Evolutionary conservation across 2,113 vertebrate species (phyloP), one percentile per base, ranked within the genome.

Genomic region (Cynoglossus semilaevis): DNA sequence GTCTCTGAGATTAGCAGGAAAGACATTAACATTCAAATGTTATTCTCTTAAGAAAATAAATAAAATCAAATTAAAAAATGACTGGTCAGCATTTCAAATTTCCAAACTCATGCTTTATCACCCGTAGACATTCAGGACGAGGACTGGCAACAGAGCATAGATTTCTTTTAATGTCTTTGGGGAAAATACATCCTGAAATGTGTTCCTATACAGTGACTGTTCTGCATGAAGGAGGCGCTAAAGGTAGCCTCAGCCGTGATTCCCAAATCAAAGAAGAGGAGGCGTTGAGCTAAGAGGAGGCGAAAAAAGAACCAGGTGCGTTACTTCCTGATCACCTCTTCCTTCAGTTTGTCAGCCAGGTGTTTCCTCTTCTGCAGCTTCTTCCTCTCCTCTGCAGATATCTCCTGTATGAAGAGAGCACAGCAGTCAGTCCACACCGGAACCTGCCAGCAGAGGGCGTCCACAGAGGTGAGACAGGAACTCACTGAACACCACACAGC

Each of bases 271-370:
- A 57, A 63, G 54, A 8, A 18, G 17, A 11, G 51, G n/a, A n/a
- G n/a, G n/a, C n/a, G n/a, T n/a, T n/a, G n/a, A n/a, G n/a, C n/a
- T n/a, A n/a, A n/a, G n/a, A n/a, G n/a, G n/a, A n/a, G n/a, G n/a
- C n/a, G n/a, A n/a, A n/a, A n/a, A n/a, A n/a, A n/a, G n/a, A n/a
- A n/a, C n/a, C n/a, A n/a, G n/a, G n/a, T n/a, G n/a, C n/a, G 37
- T 76, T 84, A 96, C 82, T 96, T 99, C 71, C 94, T 95, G 76
- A 99, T 96, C 8, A 99, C 97, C 90, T 99, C 96, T 81, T 99
- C 95, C 87, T 96, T 97, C 35, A 99, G 92, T 72, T 97, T 99
- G 75, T 97, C 95, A 12, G 97, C 97, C 51, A 99, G 89, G 70
- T 96, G 89, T 83, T 94, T 96, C 76, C 96, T 93, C 85, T 96